Conservation (phyloP, 2,888 invertebrate species). For the Polymixis lichenea region DNA sequence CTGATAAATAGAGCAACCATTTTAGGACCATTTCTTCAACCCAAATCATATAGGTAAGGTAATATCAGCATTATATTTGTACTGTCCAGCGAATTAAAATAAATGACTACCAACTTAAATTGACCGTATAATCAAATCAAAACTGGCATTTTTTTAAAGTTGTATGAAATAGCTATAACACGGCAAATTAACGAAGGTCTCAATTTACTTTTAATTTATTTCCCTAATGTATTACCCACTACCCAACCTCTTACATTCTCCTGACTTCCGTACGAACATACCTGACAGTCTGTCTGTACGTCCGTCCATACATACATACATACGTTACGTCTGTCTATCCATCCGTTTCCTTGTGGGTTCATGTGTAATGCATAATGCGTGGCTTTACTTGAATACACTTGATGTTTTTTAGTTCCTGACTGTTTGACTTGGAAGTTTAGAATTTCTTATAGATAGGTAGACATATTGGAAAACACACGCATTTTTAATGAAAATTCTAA, state of each 20-base stretch:
- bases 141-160: too few species aligned
- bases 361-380: constrained; percentile 77
- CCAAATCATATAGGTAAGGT: too few species aligned
- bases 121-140: too few species aligned
- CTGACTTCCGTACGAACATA: constrained; percentile 63
- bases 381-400: constrained; percentile 52
- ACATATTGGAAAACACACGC: not conserved
- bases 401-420: constrained; percentile 37
- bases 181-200: too few species aligned
- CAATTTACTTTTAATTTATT: too few species aligned
- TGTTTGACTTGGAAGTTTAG: constrained; percentile 18
- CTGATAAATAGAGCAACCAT: not conserved
- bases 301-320: constrained; percentile 26
- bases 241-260: not conserved
- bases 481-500: too few species aligned
- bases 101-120: too few species aligned
- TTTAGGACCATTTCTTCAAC: not conserved
- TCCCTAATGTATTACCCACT: too few species aligned
- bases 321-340: constrained; percentile 68
- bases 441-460: not conserved
- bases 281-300: constrained; percentile 42
- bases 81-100: too few species aligned
- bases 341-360: constrained; percentile 76
- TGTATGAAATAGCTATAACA: too few species aligned
- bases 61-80: too few species aligned